Percentiles rank a stretch among this genome's conserved stretches.
Evolutionary conservation across 2,113 vertebrate species (phyloP).

Genomic region (Heterochromis multidens): DNA sequence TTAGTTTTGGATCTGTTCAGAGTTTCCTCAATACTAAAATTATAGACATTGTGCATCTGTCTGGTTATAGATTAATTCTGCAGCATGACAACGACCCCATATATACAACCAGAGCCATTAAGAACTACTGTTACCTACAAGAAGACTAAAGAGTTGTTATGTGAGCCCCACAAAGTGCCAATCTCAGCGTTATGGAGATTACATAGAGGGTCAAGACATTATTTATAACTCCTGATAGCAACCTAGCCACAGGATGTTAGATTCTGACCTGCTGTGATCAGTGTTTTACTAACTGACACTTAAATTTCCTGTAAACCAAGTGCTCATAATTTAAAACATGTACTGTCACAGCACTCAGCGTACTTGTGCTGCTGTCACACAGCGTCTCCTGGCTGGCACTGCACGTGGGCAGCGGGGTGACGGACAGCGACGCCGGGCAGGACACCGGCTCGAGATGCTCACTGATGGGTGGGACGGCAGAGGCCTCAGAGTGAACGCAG

Average conservation of each 20-base stretch:
- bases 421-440: conserved; percentile 86
- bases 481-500: conserved; percentile 65
- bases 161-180: not conserved
- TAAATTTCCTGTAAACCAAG: not conserved
- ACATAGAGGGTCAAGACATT: not conserved
- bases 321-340: not conserved
- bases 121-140: too few species aligned
- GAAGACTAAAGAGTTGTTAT: not conserved
- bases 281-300: not conserved
- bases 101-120: not conserved
- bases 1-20: not conserved
- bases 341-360: not conserved
- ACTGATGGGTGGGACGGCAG: conserved; percentile 59
- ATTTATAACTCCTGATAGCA: not conserved
- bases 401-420: conserved; percentile 85
- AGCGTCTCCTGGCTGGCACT: conserved; percentile 87
- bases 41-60: not conserved
- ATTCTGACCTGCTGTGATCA: not conserved
- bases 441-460: conserved; percentile 81
- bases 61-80: not conserved
- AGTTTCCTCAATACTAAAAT: not conserved
- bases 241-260: not conserved
- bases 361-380: conserved; percentile 83
- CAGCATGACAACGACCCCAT: not conserved
- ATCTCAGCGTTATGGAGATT: not conserved